phyloP scores from a whole-genome alignment of 2,888 invertebrate genomes.

The Patella pellucida region DNA sequence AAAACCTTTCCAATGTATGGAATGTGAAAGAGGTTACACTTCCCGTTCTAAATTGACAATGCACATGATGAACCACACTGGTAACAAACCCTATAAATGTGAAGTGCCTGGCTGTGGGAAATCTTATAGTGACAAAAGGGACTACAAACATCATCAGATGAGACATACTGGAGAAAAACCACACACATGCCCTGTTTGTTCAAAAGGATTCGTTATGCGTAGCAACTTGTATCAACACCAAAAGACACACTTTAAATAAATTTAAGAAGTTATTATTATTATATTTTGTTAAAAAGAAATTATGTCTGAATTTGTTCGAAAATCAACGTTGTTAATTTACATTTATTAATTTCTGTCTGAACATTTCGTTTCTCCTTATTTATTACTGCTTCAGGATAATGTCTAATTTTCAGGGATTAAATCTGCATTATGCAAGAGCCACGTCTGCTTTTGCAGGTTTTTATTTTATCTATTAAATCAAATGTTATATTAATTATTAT shows the following conservation, averaged over 20 bases:
- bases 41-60: conserved; percentile 23
- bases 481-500: too few species aligned
- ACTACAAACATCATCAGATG: conserved; percentile 24
- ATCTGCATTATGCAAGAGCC: too few species aligned
- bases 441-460: too few species aligned
- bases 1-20: conserved; percentile 24
- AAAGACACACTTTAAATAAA: neutral
- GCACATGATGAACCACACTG: conserved; percentile 28
- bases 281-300: too few species aligned
- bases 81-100: conserved; percentile 27
- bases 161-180: conserved; percentile 29
- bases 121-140: conserved; percentile 26
- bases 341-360: too few species aligned
- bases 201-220: conserved; percentile 10
- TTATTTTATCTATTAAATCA: too few species aligned
- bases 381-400: too few species aligned
- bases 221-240: conserved; percentile 12
- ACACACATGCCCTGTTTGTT: conserved; percentile 21
- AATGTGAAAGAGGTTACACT: conserved; percentile 29
- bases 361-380: too few species aligned
- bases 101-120: conserved; percentile 23
- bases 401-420: too few species aligned
- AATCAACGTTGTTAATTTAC: too few species aligned
- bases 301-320: too few species aligned
- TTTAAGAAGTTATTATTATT: too few species aligned